A percentile compares a stretch with the other conserved stretches of the same genome.
Conservation (phyloP, 2,113 vertebrate genomes). For the Phalacrocorax aristotelis region DNA sequence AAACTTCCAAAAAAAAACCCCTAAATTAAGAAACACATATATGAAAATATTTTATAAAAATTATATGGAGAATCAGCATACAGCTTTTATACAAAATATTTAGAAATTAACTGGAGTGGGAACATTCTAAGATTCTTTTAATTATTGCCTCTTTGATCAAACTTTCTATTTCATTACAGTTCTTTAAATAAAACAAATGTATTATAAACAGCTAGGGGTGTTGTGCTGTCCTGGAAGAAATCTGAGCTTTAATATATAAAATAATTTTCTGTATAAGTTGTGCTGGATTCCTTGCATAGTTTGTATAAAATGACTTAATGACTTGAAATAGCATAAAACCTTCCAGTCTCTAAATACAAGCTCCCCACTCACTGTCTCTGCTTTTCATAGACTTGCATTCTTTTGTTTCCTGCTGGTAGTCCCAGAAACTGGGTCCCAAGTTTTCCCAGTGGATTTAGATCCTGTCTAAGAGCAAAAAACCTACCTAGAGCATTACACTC, state of each 20-base stretch:
- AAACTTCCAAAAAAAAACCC: not conserved
- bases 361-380: not conserved
- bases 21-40: not conserved
- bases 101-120: not conserved
- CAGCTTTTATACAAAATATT: not conserved
- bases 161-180: not conserved
- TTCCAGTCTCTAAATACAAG: not conserved
- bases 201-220: not conserved
- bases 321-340: not conserved
- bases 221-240: not conserved
- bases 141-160: not conserved
- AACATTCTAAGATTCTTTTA: not conserved
- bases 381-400: not conserved
- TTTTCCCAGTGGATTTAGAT: not conserved
- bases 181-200: not conserved
- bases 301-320: not conserved
- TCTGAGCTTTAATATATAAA: not conserved
- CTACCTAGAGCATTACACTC: not conserved
- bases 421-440: not conserved
- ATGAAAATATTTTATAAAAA: not conserved
- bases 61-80: not conserved
- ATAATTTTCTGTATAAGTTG: rapidly evolving
- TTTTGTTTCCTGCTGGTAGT: not conserved
- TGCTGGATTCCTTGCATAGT: not conserved
- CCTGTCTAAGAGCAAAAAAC: not conserved